Evolutionary conservation across 1,140 invertebrate genomes (phyloP).

Genomic region (Caenorhabditis brenneri): DNA sequence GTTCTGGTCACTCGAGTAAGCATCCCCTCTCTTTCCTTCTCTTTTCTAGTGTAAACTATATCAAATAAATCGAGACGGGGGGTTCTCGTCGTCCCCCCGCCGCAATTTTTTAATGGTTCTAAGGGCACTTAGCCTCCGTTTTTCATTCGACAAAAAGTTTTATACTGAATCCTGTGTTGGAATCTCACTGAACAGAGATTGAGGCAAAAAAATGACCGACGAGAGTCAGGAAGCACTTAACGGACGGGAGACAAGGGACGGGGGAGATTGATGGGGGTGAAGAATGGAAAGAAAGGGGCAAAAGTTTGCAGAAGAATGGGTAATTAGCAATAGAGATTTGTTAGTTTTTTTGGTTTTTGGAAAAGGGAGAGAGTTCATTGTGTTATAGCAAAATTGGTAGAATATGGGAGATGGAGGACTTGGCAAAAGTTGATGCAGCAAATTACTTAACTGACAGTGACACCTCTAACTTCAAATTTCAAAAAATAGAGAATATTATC

Average conservation of each 20-base stretch:
- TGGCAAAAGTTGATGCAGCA: no score
- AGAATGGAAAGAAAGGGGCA: no score
- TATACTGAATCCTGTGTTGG: conserved; percentile 13
- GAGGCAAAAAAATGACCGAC: conserved; percentile 33
- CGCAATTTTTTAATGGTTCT: conserved; percentile 22
- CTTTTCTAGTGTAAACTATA: conserved; percentile 42
- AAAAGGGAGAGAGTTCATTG: neutral
- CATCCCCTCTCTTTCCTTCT: no score
- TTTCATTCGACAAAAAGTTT: neutral
- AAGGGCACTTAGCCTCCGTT: neutral
- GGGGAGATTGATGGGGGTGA: conserved; percentile 16
- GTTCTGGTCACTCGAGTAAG: neutral
- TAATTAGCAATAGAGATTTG: neutral
- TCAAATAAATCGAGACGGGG: neutral
- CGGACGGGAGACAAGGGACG: neutral
- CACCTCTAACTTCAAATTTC: no score
- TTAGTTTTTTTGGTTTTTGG: neutral
- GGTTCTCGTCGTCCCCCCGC: neutral
- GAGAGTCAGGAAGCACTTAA: conserved; percentile 43
- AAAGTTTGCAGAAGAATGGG: conserved; percentile 20
- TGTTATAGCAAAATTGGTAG: no score
- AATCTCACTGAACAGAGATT: neutral
- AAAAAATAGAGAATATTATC: no score
- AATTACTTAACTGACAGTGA: no score
- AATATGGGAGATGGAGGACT: no score